These are phyloP conservation scores for Trematomus loennbergii DNA, from an alignment of 2,113 vertebrate species.

Conservation along the genomic window DNA sequence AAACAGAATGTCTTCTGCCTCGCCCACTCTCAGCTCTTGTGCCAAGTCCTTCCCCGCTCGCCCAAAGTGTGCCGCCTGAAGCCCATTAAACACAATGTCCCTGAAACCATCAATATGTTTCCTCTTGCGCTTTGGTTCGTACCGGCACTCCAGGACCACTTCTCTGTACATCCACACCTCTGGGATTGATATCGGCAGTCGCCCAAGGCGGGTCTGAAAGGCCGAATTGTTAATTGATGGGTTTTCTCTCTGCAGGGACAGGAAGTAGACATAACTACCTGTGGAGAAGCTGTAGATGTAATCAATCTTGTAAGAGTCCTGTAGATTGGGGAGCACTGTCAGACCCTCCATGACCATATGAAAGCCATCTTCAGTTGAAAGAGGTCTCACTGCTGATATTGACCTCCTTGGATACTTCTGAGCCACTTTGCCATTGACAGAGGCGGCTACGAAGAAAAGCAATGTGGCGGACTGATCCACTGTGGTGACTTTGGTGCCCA, in stretches of 20 bases:
- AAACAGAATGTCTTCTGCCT: conserved; percentile 85
- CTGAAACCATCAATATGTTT: conserved; percentile 39
- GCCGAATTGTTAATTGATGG: not conserved
- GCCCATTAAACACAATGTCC: conserved; percentile 85
- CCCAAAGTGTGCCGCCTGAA: conserved; percentile 89
- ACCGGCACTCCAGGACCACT: conserved; percentile 90
- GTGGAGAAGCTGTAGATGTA: conserved; percentile 90
- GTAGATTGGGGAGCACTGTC: conserved; percentile 86
- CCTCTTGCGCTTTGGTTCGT: conserved; percentile 86
- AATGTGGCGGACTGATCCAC: conserved; percentile 75
- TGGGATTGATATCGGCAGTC: conserved; percentile 78
- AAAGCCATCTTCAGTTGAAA: conserved; percentile 89
- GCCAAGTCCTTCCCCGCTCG: conserved; percentile 82
- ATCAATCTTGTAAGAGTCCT: conserved; percentile 86
- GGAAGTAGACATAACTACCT: conserved; percentile 87
- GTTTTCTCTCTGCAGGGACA: conserved; percentile 87
- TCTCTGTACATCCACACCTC: conserved; percentile 90
- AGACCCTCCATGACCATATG: conserved; percentile 70
- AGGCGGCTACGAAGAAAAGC: conserved; percentile 88
- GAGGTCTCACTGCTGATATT: conserved; percentile 87
- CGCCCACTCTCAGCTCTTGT: conserved; percentile 76
- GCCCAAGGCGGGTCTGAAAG: conserved; percentile 88
- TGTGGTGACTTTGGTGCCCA: conserved; percentile 88
- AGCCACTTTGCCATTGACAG: conserved; percentile 81
- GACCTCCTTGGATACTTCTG: conserved; percentile 86